Percentiles rank a stretch among this genome's conserved stretches.
Evolutionary conservation across 2,797 vertebrate species (phyloP).

Genomic region (Diplodus sargus): DNA sequence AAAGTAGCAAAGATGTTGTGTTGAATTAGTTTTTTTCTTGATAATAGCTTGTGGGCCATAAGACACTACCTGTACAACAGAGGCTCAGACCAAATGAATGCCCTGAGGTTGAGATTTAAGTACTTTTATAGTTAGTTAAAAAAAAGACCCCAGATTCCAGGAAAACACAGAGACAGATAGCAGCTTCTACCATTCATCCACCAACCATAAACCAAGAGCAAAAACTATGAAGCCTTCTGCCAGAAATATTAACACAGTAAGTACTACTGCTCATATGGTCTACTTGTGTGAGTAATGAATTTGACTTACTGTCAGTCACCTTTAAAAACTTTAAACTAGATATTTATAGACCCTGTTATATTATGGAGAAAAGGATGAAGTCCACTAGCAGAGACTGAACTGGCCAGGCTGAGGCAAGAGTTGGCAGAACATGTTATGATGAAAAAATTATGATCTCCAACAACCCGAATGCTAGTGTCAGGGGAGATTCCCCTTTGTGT

Average conservation of each 20-base stretch:
- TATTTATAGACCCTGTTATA: not conserved
- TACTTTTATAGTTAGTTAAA: too few species aligned
- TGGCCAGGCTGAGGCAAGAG: conserved; percentile 4
- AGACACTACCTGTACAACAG: not conserved
- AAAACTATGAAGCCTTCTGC: not conserved
- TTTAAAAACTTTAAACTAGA: conserved; percentile 3
- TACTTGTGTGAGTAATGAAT: conserved; percentile 12
- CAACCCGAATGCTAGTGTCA: conserved; percentile 12
- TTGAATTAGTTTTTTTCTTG: not conserved
- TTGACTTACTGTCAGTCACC: conserved; percentile 9
- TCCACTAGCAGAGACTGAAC: not conserved
- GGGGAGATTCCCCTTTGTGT: conserved; percentile 25
- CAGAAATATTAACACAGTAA: conserved; percentile 7
- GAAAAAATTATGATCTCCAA: conserved; percentile 33
- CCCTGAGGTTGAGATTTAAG: too few species aligned
- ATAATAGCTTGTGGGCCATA: too few species aligned
- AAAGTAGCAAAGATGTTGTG: not conserved
- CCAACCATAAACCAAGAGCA: conserved; percentile 3
- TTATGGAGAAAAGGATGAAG: conserved; percentile 15
- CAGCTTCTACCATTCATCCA: not conserved
- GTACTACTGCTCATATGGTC: conserved; percentile 4
- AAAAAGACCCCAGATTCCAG: not conserved
- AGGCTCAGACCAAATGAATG: not conserved
- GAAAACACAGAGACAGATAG: not conserved
- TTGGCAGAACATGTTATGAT: conserved; percentile 28